A percentile compares a stretch with the other conserved stretches of the same genome.
These are phyloP conservation scores for Anorthoa munda DNA, from an alignment of 2,888 invertebrate species.

Conservation along the genomic window DNA sequence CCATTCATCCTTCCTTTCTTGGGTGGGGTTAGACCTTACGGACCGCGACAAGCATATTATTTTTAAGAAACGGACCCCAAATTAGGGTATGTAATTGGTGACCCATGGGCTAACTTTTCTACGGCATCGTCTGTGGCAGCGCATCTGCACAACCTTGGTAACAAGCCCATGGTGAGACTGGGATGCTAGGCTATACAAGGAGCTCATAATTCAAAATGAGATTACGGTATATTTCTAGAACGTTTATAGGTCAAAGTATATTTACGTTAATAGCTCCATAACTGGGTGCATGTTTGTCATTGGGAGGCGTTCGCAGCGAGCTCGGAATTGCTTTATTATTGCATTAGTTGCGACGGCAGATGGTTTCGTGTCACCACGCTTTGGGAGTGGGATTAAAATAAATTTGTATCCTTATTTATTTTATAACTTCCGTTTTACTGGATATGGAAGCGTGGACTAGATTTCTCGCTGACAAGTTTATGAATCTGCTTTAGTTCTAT, in stretches of 20 bases:
- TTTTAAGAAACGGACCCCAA: too few relatives aligned
- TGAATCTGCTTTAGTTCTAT: not conserved
- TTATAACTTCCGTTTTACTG: not conserved
- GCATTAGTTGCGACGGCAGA: conserved; percentile 78
- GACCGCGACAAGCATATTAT: too few relatives aligned
- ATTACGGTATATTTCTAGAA: conserved; percentile 11
- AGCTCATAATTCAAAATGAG: conserved; percentile 5
- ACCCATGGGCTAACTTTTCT: not conserved
- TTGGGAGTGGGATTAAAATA: conserved; percentile 25
- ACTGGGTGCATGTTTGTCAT: conserved; percentile 56
- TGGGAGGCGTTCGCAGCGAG: conserved; percentile 58
- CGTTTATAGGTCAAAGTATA: conserved; percentile 56
- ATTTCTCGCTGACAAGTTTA: not conserved
- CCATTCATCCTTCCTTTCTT: too few relatives aligned
- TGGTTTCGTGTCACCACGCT: conserved; percentile 62
- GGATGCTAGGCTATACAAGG: not conserved
- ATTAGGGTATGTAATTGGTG: too few relatives aligned
- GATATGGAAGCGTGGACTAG: not conserved
- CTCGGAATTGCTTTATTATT: conserved; percentile 86
- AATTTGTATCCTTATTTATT: conserved; percentile 8
- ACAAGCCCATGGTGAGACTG: too few relatives aligned
- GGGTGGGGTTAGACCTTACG: too few relatives aligned
- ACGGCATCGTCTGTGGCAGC: not conserved
- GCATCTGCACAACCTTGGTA: too few relatives aligned
- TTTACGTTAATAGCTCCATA: conserved; percentile 37